A percentile compares a stretch with the other conserved stretches of the same genome.
Conservation (phyloP, 1,140 invertebrate species). For the Heterodera schachtii region DNA sequence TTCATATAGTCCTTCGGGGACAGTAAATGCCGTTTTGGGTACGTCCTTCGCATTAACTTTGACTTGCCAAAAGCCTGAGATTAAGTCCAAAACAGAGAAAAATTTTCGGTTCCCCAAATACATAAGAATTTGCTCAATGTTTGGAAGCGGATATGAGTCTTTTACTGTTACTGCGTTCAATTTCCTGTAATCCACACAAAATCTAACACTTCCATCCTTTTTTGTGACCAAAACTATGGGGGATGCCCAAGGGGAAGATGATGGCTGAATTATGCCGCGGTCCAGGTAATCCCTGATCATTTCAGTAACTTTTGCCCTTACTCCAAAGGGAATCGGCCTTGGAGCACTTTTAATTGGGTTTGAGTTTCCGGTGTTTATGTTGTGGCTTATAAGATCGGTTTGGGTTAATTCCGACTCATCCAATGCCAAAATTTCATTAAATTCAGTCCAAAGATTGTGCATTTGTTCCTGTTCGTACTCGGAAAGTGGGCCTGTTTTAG, state of each 20-base stretch:
- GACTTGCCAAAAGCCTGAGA: slow-evolving; percentile 46
- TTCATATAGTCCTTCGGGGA: slow-evolving; percentile 60
- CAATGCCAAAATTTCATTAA: neutral
- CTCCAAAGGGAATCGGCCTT: slow-evolving; percentile 3
- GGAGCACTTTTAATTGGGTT: neutral
- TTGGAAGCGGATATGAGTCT: slow-evolving; percentile 70
- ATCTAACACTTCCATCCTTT: slow-evolving; percentile 66
- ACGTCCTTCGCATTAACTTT: slow-evolving; percentile 1
- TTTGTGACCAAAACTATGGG: slow-evolving; percentile 70
- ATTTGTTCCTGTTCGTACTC: neutral
- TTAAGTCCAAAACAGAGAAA: slow-evolving; percentile 65
- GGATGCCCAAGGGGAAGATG: slow-evolving; percentile 66
- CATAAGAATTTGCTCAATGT: slow-evolving; percentile 68
- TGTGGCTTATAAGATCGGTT: neutral
- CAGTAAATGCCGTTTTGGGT: slow-evolving; percentile 43
- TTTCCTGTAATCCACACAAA: slow-evolving; percentile 68
- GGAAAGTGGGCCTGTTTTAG: neutral
- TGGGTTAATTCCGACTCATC: slow-evolving; percentile 4
- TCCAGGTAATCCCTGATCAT: slow-evolving; percentile 19
- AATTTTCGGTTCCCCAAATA: slow-evolving; percentile 49
- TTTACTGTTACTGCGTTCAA: slow-evolving; percentile 67
- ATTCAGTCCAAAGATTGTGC: neutral
- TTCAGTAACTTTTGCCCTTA: slow-evolving; percentile 5
- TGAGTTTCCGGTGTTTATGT: neutral
- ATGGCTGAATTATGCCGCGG: neutral